Conservation (phyloP, 2,797 vertebrate genomes). For the Betta splendens region DNA sequence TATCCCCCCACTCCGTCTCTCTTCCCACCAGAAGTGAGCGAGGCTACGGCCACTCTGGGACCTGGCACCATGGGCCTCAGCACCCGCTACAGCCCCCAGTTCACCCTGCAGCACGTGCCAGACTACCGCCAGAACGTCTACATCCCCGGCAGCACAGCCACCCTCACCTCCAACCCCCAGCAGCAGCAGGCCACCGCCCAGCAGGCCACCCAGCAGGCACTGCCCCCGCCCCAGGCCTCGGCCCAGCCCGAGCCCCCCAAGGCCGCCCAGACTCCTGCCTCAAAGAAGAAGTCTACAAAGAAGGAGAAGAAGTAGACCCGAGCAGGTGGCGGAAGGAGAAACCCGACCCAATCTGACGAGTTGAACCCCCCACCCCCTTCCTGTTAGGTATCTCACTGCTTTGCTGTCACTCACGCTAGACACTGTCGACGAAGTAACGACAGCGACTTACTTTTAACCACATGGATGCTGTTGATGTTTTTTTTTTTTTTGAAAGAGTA, state of each 20-base stretch:
- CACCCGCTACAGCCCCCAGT: constrained; percentile 94
- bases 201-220: constrained; percentile 83
- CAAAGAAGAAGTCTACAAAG: constrained; percentile 98
- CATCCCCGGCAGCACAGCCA: constrained; percentile 97
- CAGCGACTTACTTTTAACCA: constrained; percentile 48
- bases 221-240: constrained; percentile 74
- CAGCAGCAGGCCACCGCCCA: constrained; percentile 87
- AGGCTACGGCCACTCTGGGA: constrained; percentile 87
- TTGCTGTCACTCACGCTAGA: constrained; percentile 48
- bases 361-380: constrained; percentile 69
- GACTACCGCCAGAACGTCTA: constrained; percentile 99
- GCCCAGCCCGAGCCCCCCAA: constrained; percentile 80
- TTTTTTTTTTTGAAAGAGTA: constrained; percentile 53
- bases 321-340: constrained; percentile 45
- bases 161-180: constrained; percentile 88
- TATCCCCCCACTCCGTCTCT: constrained; percentile 57
- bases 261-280: constrained; percentile 86
- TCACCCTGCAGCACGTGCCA: constrained; percentile 97
- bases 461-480: constrained; percentile 53
- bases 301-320: constrained; percentile 93
- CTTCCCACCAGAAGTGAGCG: constrained; percentile 86
- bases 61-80: constrained; percentile 97
- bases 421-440: constrained; percentile 47
- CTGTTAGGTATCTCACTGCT: constrained; percentile 64
- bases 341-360: constrained; percentile 52